Evolutionary conservation across 2,113 vertebrate genomes (phyloP).

Genomic region (Ancistrus triradiatus): DNA sequence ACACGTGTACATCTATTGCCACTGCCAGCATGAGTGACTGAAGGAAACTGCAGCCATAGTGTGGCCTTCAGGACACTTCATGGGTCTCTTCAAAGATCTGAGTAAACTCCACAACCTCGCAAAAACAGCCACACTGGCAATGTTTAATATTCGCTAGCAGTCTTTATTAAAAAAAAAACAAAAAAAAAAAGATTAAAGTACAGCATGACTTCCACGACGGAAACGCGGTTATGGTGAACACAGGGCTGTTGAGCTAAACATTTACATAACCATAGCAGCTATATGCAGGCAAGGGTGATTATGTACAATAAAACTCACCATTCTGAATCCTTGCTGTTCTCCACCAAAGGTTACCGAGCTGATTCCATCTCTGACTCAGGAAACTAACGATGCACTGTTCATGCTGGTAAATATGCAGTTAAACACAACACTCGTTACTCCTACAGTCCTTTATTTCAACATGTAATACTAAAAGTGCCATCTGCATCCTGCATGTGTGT

Average conservation of each 20-base stretch:
- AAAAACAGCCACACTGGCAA: no score
- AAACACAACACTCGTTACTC: background rate
- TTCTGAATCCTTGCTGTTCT: no score
- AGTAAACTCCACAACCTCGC: no score
- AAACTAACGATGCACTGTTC: background rate
- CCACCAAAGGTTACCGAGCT: no score
- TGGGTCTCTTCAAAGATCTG: no score
- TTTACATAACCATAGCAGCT: background rate
- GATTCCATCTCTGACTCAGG: background rate
- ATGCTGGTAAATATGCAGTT: background rate
- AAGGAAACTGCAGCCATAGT: no score
- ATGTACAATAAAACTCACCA: background rate
- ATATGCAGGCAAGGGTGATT: background rate
- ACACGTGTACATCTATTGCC: no score
- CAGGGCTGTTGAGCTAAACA: background rate
- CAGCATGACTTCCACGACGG: background rate
- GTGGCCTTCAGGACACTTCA: no score
- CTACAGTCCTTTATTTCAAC: slow-evolving; percentile 38
- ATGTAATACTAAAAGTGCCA: slow-evolving; percentile 32
- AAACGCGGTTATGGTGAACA: background rate
- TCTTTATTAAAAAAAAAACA: background rate
- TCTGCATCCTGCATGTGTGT: slow-evolving; percentile 4
- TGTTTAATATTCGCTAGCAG: no score
- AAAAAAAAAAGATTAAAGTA: no score
- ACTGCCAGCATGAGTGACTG: no score